Evolutionary conservation across 2,888 invertebrate genomes (phyloP).

Genomic region (Aphrophora alni): DNA sequence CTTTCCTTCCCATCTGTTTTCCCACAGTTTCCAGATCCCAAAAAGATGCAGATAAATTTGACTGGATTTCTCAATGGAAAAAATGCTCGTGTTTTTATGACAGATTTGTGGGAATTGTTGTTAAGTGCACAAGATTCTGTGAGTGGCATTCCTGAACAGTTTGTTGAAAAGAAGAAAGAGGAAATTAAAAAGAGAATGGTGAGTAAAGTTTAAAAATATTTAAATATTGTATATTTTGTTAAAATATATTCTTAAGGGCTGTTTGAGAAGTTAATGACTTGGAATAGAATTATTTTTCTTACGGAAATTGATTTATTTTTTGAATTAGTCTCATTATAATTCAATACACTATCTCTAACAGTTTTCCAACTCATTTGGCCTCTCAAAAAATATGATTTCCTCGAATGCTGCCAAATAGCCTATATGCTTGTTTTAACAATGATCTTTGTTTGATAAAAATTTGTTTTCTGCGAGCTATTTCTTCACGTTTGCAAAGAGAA

Average conservation of each 20-base stretch:
- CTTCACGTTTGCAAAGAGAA: too few relatives aligned
- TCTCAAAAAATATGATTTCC: too few relatives aligned
- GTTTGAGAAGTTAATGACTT: too few relatives aligned
- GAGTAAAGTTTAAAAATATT: constrained; percentile 54
- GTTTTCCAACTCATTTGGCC: too few relatives aligned
- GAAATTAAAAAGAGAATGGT: constrained; percentile 92
- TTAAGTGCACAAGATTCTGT: constrained; percentile 95
- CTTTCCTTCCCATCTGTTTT: neutral
- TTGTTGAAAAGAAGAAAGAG: constrained; percentile 95
- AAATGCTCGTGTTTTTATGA: constrained; percentile 97
- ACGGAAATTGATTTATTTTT: neutral
- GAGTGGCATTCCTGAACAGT: constrained; percentile 92
- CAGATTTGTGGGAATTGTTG: constrained; percentile 94
- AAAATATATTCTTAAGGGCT: too few relatives aligned
- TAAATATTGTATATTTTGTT: neutral
- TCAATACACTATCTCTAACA: too few relatives aligned
- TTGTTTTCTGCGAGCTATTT: too few relatives aligned
- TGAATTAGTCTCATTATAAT: too few relatives aligned
- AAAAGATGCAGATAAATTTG: constrained; percentile 99
- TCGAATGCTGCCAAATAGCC: too few relatives aligned
- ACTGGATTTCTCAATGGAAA: constrained; percentile 98
- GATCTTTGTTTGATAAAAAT: too few relatives aligned
- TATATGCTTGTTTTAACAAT: too few relatives aligned
- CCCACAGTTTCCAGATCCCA: constrained; percentile 90
- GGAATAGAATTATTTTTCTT: too few relatives aligned